Evolutionary conservation across 2,888 invertebrate species (phyloP).

Genomic region (Epinotia brunnichana): DNA sequence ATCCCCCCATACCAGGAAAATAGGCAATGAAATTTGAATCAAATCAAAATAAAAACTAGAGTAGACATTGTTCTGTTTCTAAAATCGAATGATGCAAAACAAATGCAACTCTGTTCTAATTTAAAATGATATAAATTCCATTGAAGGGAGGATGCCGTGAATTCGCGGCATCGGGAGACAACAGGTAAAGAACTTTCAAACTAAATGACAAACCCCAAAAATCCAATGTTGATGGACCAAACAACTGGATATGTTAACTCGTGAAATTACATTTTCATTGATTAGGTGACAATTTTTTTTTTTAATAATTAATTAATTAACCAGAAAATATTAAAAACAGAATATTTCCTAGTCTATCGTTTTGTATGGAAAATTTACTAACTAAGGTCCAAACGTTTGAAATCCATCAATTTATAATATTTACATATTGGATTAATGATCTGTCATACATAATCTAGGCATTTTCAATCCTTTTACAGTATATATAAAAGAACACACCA

Average conservation of each 20-base stretch:
- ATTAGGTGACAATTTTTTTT: not conserved
- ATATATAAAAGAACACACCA: too few species aligned
- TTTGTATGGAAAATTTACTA: not conserved
- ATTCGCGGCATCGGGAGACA: too few species aligned
- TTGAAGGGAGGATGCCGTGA: too few species aligned
- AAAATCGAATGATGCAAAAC: too few species aligned
- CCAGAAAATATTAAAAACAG: not conserved
- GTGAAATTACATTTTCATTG: not conserved
- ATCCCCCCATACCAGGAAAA: too few species aligned
- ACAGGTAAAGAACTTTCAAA: not conserved
- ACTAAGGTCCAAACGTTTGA: not conserved
- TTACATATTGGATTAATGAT: not conserved
- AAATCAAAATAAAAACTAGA: too few species aligned
- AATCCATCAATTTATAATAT: not conserved
- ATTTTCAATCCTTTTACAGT: not conserved
- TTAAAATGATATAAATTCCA: too few species aligned
- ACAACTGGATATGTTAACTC: not conserved
- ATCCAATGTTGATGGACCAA: not conserved
- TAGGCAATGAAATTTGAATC: too few species aligned
- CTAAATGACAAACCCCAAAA: slow-evolving; percentile 3
- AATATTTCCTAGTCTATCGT: not conserved
- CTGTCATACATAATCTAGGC: not conserved
- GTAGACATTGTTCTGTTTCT: too few species aligned
- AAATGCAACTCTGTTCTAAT: too few species aligned
- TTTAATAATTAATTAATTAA: not conserved